A percentile compares a stretch with the other conserved stretches of the same genome.
These are phyloP conservation scores for Cercocebus atys DNA, from an alignment of 2,113 vertebrate species.

Conservation along the genomic window DNA sequence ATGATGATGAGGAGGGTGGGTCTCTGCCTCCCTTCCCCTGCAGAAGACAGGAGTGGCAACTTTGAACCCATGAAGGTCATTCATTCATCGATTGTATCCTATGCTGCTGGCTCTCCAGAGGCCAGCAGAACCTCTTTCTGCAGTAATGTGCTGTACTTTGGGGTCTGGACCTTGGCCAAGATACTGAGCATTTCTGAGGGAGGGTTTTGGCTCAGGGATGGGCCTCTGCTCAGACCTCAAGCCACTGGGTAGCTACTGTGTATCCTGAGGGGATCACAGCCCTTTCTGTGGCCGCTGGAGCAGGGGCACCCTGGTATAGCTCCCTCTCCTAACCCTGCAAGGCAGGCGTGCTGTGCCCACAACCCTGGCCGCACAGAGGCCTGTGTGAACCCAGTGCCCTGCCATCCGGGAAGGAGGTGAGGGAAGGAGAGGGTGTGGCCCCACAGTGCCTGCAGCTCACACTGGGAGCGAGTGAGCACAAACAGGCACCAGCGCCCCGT, in stretches of 20 bases:
- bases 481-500: fast-evolving
- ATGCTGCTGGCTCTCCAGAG: not conserved
- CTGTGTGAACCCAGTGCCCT: too few relatives aligned
- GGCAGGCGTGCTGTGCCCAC: too few relatives aligned
- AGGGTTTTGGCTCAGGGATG: not conserved
- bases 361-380: fast-evolving
- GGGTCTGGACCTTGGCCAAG: not conserved
- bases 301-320: fast-evolving
- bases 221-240: not conserved
- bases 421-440: not conserved
- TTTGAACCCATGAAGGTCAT: not conserved
- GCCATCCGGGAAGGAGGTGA: not conserved
- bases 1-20: too few relatives aligned
- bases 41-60: too few relatives aligned
- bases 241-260: not conserved
- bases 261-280: not conserved
- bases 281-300: fast-evolving
- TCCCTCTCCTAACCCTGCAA: not conserved
- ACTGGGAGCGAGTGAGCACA: not conserved
- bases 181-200: not conserved
- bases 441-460: not conserved
- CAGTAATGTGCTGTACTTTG: too few relatives aligned
- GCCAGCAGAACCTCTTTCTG: not conserved
- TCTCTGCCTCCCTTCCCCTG: not conserved
- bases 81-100: fast-evolving